Percentiles rank a stretch among this genome's conserved stretches.
Conservation (phyloP, 2,888 invertebrate genomes). For the Athetis lepigone region DNA sequence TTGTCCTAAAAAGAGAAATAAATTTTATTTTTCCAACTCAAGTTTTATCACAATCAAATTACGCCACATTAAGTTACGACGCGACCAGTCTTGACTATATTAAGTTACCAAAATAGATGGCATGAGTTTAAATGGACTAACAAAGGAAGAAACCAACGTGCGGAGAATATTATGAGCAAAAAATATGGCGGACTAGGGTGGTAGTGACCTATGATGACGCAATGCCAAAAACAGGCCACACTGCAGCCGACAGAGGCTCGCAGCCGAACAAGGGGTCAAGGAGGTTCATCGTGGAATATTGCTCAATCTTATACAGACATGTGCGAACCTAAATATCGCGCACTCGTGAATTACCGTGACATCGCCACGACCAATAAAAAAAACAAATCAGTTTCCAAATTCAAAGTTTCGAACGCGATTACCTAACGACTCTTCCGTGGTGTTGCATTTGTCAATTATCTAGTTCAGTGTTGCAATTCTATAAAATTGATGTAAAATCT, state of each 20-base stretch:
- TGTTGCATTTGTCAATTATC: slow-evolving; percentile 61
- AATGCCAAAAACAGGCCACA: slow-evolving; percentile 88
- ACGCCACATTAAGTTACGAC: slow-evolving; percentile 80
- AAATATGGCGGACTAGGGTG: slow-evolving; percentile 86
- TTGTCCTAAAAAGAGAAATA: slow-evolving; percentile 69
- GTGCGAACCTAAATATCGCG: slow-evolving; percentile 70
- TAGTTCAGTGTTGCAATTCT: slow-evolving; percentile 62
- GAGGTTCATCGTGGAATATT: slow-evolving; percentile 85
- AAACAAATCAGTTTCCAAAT: slow-evolving; percentile 59
- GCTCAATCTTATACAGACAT: slow-evolving; percentile 75
- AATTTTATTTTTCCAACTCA: slow-evolving; percentile 63
- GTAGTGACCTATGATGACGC: slow-evolving; percentile 90
- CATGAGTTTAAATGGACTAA: slow-evolving; percentile 83
- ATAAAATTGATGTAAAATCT: slow-evolving; percentile 39
- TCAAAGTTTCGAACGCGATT: slow-evolving; percentile 58
- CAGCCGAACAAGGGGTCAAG: slow-evolving; percentile 81
- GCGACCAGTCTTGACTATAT: slow-evolving; percentile 78
- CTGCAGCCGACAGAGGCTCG: slow-evolving; percentile 74
- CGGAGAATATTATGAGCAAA: slow-evolving; percentile 86
- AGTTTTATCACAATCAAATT: slow-evolving; percentile 81
- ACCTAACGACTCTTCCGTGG: slow-evolving; percentile 62
- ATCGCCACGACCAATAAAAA: slow-evolving; percentile 53
- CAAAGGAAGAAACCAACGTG: slow-evolving; percentile 88
- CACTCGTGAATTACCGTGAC: slow-evolving; percentile 66
- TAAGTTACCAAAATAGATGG: slow-evolving; percentile 82